These are phyloP conservation scores for Hyperopisus bebe DNA, from an alignment of 2,113 vertebrate species.

Conservation along the genomic window DNA sequence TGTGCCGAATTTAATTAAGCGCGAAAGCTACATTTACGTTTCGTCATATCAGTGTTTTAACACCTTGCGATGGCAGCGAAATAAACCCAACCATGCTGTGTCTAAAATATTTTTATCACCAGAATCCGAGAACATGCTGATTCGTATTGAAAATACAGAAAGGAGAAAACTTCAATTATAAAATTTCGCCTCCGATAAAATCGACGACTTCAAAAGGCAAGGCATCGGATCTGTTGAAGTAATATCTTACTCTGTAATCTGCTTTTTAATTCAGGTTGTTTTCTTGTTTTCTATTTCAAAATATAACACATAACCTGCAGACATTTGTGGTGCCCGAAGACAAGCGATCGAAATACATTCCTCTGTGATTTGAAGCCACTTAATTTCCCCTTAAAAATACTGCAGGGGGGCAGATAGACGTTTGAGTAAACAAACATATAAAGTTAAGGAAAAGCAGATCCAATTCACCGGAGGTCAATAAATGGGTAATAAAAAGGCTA, in stretches of 20 bases:
- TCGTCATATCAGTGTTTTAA: neutral
- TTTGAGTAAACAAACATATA: neutral
- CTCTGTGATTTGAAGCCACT: neutral
- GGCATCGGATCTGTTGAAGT: neutral
- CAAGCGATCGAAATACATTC: neutral
- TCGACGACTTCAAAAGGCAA: neutral
- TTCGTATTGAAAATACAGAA: neutral
- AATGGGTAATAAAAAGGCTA: neutral
- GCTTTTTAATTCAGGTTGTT: neutral
- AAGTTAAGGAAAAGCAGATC: neutral
- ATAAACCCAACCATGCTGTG: neutral
- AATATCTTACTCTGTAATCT: neutral
- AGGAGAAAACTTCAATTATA: neutral
- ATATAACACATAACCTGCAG: conserved; percentile 11
- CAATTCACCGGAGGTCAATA: conserved; percentile 13
- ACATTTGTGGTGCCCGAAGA: neutral
- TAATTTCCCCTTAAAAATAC: neutral
- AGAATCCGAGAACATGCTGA: neutral
- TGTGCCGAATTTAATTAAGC: neutral
- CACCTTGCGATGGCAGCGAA: neutral
- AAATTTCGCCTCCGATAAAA: neutral
- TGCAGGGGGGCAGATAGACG: neutral
- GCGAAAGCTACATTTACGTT: neutral
- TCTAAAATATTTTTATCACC: neutral
- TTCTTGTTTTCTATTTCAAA: neutral